Conservation (phyloP, 2,113 vertebrate genomes). For the Mandrillus leucophaeus region DNA sequence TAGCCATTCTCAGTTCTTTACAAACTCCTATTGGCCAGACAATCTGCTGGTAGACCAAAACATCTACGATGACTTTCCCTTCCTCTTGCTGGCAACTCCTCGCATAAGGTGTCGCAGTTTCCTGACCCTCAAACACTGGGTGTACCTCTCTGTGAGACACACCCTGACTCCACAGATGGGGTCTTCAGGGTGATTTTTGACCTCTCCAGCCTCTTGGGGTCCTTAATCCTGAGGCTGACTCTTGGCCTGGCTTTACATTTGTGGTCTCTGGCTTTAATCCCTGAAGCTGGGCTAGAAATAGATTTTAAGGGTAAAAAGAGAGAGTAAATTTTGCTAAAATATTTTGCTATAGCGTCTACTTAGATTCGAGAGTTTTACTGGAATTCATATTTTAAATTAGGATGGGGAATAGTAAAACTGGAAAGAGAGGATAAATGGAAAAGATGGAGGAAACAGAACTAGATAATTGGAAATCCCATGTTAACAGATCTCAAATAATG, state of each 20-base stretch:
- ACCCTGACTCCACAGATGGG: rapidly evolving
- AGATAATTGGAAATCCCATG: not conserved
- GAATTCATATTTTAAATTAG: conserved; percentile 9
- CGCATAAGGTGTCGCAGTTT: not conserved
- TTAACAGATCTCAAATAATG: not conserved
- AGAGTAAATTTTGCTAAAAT: not conserved
- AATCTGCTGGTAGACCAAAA: not conserved
- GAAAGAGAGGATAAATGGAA: not conserved
- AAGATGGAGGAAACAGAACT: not conserved
- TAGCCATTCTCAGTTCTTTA: not conserved
- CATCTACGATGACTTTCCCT: not conserved
- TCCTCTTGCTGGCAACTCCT: not conserved
- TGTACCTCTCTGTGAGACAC: not conserved
- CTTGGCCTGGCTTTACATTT: not conserved
- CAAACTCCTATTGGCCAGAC: not conserved
- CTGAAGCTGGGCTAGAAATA: not conserved
- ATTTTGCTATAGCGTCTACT: not conserved
- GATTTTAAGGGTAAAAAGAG: not conserved
- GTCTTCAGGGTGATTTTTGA: not conserved
- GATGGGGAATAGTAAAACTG: not conserved
- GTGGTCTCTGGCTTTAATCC: not conserved
- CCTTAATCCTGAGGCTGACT: not conserved
- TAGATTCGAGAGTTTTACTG: not conserved
- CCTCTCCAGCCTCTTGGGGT: not conserved
- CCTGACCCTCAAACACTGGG: rapidly evolving